Percentiles rank a stretch among this genome's conserved stretches.
Evolutionary conservation across 2,888 invertebrate species (phyloP).

Genomic region (Torymus texanus): DNA sequence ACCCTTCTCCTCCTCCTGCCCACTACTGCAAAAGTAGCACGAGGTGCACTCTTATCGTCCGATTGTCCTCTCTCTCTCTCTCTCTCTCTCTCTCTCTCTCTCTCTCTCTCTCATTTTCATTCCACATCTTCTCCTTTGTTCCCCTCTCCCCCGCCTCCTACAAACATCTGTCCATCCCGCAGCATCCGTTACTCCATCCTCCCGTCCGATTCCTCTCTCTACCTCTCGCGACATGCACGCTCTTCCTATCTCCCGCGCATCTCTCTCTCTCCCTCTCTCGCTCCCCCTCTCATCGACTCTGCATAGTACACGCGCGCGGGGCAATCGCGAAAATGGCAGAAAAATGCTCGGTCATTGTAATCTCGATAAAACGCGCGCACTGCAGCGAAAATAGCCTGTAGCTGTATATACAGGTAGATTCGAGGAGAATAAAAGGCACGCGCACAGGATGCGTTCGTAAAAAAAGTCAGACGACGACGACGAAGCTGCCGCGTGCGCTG

Average conservation of each 20-base stretch:
- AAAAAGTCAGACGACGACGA: constrained; percentile 8
- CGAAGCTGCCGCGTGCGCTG: constrained; percentile 3
- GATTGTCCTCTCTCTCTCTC: constrained; percentile 35
- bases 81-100: constrained; percentile 9
- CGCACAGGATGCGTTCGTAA: neutral
- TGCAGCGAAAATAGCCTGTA: neutral
- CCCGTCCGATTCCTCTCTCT: constrained; percentile 18
- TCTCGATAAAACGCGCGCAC: constrained; percentile 47
- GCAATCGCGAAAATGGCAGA: constrained; percentile 45
- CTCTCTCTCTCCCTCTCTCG: neutral
- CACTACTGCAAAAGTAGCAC: constrained; percentile 37
- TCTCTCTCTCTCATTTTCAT: constrained; percentile 18
- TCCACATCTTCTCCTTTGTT: constrained; percentile 14
- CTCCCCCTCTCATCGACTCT: neutral
- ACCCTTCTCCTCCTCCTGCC: too few relatives aligned
- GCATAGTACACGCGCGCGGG: constrained; percentile 12
- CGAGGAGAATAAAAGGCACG: neutral
- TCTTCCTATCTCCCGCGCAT: neutral
- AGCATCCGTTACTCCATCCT: constrained; percentile 50
- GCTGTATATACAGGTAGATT: constrained; percentile 6
- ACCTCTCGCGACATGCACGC: too few relatives aligned
- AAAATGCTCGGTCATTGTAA: constrained; percentile 49
- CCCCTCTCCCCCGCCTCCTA: constrained; percentile 7
- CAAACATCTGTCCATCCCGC: constrained; percentile 50
- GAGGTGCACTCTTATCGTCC: constrained; percentile 36